Conservation (phyloP, 2,797 vertebrate species). For the Limosa lapponica region DNA sequence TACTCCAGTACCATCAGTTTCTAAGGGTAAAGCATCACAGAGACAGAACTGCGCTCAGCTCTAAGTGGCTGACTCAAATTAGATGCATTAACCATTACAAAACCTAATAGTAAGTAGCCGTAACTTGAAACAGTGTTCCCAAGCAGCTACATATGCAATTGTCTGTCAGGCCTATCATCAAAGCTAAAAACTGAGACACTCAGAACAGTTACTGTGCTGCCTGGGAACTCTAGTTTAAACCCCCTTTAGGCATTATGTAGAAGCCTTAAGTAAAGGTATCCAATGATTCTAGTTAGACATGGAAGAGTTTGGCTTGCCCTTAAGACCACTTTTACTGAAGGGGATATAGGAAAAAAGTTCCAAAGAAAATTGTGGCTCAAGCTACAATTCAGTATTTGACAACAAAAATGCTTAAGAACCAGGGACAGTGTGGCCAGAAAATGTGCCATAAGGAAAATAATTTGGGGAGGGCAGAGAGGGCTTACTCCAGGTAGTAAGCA, state of each 20-base stretch:
- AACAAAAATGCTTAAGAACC: background rate
- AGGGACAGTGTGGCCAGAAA: background rate
- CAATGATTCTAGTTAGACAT: background rate
- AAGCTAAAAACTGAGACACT: background rate
- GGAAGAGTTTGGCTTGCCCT: background rate
- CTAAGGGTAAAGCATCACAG: background rate
- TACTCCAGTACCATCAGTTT: background rate
- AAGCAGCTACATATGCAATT: background rate
- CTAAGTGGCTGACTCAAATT: background rate
- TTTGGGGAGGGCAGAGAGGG: background rate
- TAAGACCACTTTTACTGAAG: background rate
- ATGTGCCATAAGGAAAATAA: background rate
- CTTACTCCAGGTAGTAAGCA: background rate
- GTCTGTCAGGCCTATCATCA: background rate
- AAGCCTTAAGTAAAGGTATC: background rate
- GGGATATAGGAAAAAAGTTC: background rate
- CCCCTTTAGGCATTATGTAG: background rate
- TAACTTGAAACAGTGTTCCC: background rate
- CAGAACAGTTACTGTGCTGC: background rate
- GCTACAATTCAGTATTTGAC: background rate
- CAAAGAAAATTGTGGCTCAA: background rate
- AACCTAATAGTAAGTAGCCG: background rate
- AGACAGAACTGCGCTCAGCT: background rate
- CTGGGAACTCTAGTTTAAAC: background rate
- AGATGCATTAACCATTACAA: background rate